Base-by-base conservation (phyloP, 2,888 invertebrate genomes). In the Lepidochrysops patricia region DNA sequence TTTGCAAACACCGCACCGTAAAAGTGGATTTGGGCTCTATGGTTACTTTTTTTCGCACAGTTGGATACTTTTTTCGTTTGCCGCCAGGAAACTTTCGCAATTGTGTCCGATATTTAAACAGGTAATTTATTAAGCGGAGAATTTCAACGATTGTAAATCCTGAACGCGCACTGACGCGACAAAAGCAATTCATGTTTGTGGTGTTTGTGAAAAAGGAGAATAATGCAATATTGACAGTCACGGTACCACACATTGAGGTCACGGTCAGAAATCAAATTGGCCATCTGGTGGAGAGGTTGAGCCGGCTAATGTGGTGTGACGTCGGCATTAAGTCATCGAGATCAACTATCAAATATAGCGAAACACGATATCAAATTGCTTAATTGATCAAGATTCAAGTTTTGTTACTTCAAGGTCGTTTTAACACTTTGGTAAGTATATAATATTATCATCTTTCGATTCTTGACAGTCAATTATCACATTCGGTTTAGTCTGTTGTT, bases 1-100 rank as follows among this genome's bases (percentile, higher is more conserved):
- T 84, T 84, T 83, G 79, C 73, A 65, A 68, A 70, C 64, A 75
- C 83, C 82, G 81, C 74, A 61, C 70, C 61, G 57, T 63, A 56
- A 57, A 60, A 63, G 52, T 34, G 62, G 61, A 62, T 64, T 63
- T 64, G 63, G 62, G 59, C 59, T 57, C 59, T 59, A 56, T 57
- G 43, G 43, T 56, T 26, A 60, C 60, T 68, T 65, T 65, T 63
- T 64, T 54, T 52, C 13, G 61, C 65, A 58, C 64, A 67, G 64
- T 57, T 66, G 63, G 66, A 61, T 66, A 62, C 66, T 64, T 68
- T 66, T 59, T 69, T 61, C 64, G 58, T 63, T 63, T 61, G 66
- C 67, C 69, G 67, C 63, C 57, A 58, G 59, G 63, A 63, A 62
- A 64, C 66, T 64, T 63, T 65, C 62, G 66, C 67, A 64, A 67